Base-by-base conservation (phyloP, 2,888 invertebrate species). In the Xestobium rufovillosum region DNA sequence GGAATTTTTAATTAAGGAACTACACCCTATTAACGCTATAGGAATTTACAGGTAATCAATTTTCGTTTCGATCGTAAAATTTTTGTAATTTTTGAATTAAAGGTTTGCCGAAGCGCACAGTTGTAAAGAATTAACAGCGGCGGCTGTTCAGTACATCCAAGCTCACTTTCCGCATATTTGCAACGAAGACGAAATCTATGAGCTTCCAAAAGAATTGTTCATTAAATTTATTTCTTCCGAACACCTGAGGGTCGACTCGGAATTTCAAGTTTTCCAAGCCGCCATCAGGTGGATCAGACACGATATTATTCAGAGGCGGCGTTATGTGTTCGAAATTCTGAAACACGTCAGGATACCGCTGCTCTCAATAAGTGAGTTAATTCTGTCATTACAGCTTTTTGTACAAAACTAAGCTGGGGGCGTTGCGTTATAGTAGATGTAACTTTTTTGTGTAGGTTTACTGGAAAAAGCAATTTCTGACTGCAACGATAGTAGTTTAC, bases 71-170 rank as follows among this genome's bases (percentile, higher is more conserved):
- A 6, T n/a, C 11, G 16, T 9, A 4, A n/a, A 13, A 10, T 30
- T 9, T 14, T 3, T 30, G 13, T 14, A 3, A 3, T 8, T 31
- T 36, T 33, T 10, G 11, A 25, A 2, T 33, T 6, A 3, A 45
- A 62, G 88, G 63, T 91, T 92, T 75, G 89, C 91, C 41, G 89
- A 90, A 64, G 81, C 83, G 36, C 89, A 91, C 67, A 84, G 85
- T 62, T 86, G 86, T 63, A 70, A 74, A 53, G 80, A 82, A 53
- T 70, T 94, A 54, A 77, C 81, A 51, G 78, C 78, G 53, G 80
- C 80, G 57, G 81, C 90, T 45, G 71, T 84, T 57, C 78, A 79
- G 55, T 92, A 81, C 68, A 85, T 91, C 47, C 80, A 87, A 66
- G 76, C 78, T 47, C 80, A 91, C 67, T 94, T 94, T 73, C 81